These are phyloP conservation scores for Megamerina dolium DNA, from an alignment of 2,888 invertebrate species.

Conservation along the genomic window DNA sequence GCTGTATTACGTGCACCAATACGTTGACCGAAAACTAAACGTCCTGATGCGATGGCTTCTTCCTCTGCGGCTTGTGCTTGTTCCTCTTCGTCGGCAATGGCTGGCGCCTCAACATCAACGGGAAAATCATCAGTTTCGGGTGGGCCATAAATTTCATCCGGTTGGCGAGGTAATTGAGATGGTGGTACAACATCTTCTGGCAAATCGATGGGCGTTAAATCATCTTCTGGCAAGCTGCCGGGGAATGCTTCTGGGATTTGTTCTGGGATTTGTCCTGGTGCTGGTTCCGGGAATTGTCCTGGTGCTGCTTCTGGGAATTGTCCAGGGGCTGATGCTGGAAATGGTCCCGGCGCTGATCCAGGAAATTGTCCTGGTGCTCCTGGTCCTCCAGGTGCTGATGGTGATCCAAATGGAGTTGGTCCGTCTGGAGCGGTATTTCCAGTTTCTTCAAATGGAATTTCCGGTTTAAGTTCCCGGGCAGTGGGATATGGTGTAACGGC, in stretches of 20 bases:
- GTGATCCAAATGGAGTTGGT: neutral
- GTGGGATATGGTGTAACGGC: conserved; percentile 40
- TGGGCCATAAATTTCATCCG: conserved; percentile 21
- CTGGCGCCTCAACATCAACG: conserved; percentile 1
- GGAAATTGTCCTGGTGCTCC: neutral
- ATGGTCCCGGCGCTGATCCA: too few relatives aligned
- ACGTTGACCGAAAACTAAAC: conserved; percentile 20
- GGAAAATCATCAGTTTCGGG: conserved; percentile 14
- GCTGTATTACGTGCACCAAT: conserved; percentile 14
- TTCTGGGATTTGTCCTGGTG: neutral
- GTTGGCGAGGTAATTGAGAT: conserved; percentile 16
- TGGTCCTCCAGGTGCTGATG: neutral
- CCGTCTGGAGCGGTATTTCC: conserved; percentile 4
- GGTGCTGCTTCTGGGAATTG: neutral
- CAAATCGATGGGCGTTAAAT: conserved; percentile 6
- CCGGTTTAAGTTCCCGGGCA: conserved; percentile 40
- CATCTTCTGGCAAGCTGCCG: conserved; percentile 10
- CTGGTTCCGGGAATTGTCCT: neutral
- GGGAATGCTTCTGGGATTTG: neutral
- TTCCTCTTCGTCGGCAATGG: conserved; percentile 13
- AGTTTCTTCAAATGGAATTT: conserved; percentile 38
- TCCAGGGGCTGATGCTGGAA: neutral
- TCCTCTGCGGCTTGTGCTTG: conserved; percentile 10
- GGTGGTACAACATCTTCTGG: neutral
- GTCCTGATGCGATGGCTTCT: conserved; percentile 13